Base-by-base conservation (phyloP, 2,113 vertebrate species). In the Centropristis striata region DNA sequence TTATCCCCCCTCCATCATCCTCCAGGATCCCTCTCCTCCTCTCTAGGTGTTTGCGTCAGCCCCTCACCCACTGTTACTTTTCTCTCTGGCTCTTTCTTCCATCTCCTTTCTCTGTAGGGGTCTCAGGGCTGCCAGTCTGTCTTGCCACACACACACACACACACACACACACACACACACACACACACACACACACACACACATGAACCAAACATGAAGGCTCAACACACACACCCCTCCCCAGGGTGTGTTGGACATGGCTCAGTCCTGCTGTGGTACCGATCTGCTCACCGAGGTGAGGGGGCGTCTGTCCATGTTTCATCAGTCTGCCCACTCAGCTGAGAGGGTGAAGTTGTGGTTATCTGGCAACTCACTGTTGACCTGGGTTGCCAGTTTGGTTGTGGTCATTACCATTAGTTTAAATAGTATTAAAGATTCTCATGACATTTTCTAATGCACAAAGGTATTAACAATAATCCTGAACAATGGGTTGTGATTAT, bases 281-380 rank as follows among this genome's bases (percentile, higher is more conserved):
- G 90, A 94, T 93, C 93, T 94, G 92, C 90, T 93, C 90, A 84
- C 78, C 67, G 80, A 92, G 86, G 91, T 90, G 88, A 86, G 91
- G 89, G 90, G 92, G 85, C 63, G 77, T 92, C 92, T 65, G 80
- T 86, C 78, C 39, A 1, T 47, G 79, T 92, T 74, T 85, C 81
- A 78, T 93, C 90, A 89, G 47, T 51, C 68, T 90, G 93, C 39
- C 85, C 61, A 61, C 72, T 93, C 92, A 85, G 68, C 85, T 85
- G 87, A 89, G 67, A 87, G 74, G 84, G 63, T 72, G 79, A 88
- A 75, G 21, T 61, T 75, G 1, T 82, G 85, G 54, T 60, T 79
- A 57, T 81, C 53, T 80, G 67, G 57, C 53, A 71, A 72, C 66
- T 46, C 20, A 2, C 37, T 20, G 57, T 47, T n/a, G 58, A 74